phyloP scores from a whole-genome alignment of 2,888 invertebrate genomes.

The Uropetala carovei region DNA sequence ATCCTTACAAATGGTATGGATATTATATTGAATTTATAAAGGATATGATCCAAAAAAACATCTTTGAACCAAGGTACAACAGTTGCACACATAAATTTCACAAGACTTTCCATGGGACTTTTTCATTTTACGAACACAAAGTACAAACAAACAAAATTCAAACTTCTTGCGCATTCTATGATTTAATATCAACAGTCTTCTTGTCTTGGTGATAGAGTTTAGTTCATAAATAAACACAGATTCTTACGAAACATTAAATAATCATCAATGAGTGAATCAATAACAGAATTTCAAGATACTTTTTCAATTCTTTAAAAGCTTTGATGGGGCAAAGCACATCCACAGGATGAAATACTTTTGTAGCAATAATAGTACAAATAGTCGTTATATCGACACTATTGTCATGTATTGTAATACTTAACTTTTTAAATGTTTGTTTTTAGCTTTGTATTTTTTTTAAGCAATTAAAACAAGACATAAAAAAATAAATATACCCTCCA shows the following conservation, averaged over 20 bases:
- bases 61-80: too few species aligned
- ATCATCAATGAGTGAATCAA: slow-evolving; percentile 22
- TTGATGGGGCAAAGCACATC: slow-evolving; percentile 31
- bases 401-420: slow-evolving; percentile 54
- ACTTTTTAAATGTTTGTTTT: not conserved
- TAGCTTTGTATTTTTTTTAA: not conserved
- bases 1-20: too few species aligned
- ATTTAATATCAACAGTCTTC: slow-evolving; percentile 11
- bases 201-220: slow-evolving; percentile 12
- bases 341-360: slow-evolving; percentile 59
- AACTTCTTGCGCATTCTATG: too few species aligned
- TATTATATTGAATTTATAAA: too few species aligned
- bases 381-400: slow-evolving; percentile 43
- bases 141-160: too few species aligned
- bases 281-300: not conserved
- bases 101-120: too few species aligned
- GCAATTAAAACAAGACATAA: slow-evolving; percentile 30
- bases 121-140: too few species aligned
- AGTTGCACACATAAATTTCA: too few species aligned
- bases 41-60: too few species aligned
- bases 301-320: not conserved
- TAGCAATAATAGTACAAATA: slow-evolving; percentile 44
- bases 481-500: slow-evolving; percentile 63
- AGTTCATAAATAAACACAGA: slow-evolving; percentile 38
- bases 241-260: not conserved